These are phyloP conservation scores for Tetragonula carbonaria DNA, from an alignment of 2,888 invertebrate species.

Conservation along the genomic window DNA sequence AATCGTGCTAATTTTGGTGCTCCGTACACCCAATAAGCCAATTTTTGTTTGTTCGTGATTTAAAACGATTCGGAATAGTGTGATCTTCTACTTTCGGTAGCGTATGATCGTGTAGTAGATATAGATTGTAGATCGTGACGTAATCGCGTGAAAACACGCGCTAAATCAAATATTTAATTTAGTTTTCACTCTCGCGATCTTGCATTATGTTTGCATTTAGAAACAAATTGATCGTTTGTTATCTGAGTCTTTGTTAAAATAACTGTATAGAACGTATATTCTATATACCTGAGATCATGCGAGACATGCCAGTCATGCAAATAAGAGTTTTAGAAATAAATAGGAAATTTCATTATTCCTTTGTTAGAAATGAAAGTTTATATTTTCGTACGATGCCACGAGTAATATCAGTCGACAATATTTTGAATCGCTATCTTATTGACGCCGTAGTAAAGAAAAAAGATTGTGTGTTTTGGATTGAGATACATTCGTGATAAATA, in stretches of 20 bases:
- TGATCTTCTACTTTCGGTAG: not conserved
- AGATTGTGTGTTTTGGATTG: not conserved
- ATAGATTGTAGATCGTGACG: not conserved
- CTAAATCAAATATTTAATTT: not conserved
- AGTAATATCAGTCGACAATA: not conserved
- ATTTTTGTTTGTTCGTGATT: conserved; percentile 23
- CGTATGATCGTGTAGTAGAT: too few species aligned
- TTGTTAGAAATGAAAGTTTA: not conserved
- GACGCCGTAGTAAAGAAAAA: not conserved
- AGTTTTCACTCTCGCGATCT: not conserved
- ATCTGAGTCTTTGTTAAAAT: conserved; percentile 22
- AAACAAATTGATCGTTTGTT: conserved; percentile 22
- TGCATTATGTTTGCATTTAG: not conserved
- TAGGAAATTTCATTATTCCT: conserved; percentile 33
- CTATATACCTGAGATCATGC: not conserved
- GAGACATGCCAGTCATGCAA: not conserved
- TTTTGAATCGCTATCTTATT: conserved; percentile 12
- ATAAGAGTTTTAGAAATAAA: not conserved
- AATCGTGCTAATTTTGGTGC: not conserved
- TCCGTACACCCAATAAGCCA: not conserved
- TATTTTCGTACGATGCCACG: not conserved
- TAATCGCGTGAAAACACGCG: not conserved
- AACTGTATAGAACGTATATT: conserved; percentile 11
- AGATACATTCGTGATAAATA: conserved; percentile 24
- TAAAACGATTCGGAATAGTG: not conserved